These are phyloP conservation scores for Hycleus cichorii DNA, from an alignment of 1,140 invertebrate species.

Conservation along the genomic window DNA sequence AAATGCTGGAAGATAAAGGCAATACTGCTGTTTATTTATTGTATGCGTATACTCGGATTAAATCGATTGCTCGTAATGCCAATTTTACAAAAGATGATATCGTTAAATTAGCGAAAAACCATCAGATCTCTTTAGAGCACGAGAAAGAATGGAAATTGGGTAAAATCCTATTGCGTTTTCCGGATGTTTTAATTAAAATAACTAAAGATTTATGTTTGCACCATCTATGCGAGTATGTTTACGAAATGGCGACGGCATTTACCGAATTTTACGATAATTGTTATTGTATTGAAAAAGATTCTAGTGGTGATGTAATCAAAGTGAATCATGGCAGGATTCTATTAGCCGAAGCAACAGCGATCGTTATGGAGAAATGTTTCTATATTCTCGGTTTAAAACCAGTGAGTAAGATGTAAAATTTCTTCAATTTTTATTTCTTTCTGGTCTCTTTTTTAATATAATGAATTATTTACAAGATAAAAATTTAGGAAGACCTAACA, in stretches of 20 bases:
- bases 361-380: constrained; percentile 80
- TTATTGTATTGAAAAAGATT: constrained; percentile 94
- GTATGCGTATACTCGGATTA: constrained; percentile 92
- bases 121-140: constrained; percentile 69
- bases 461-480: constrained; percentile 5
- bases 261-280: constrained; percentile 97
- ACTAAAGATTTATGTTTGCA: constrained; percentile 82
- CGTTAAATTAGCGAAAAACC: constrained; percentile 49
- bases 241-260: constrained; percentile 87
- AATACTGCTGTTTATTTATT: constrained; percentile 98
- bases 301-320: constrained; percentile 67
- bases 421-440: not conserved
- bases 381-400: constrained; percentile 87
- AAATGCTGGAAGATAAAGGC: constrained; percentile 97
- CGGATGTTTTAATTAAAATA: constrained; percentile 81
- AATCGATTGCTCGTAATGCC: constrained; percentile 79
- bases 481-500: constrained; percentile 12
- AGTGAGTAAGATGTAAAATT: constrained; percentile 77
- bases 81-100: constrained; percentile 52
- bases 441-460: not conserved
- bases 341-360: constrained; percentile 87
- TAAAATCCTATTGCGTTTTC: constrained; percentile 78
- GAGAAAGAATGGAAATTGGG: constrained; percentile 93
- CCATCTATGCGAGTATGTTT: constrained; percentile 90
- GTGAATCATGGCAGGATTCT: constrained; percentile 83